Evolutionary conservation across 2,797 vertebrate genomes (phyloP).

Genomic region (Sternotherus odoratus): DNA sequence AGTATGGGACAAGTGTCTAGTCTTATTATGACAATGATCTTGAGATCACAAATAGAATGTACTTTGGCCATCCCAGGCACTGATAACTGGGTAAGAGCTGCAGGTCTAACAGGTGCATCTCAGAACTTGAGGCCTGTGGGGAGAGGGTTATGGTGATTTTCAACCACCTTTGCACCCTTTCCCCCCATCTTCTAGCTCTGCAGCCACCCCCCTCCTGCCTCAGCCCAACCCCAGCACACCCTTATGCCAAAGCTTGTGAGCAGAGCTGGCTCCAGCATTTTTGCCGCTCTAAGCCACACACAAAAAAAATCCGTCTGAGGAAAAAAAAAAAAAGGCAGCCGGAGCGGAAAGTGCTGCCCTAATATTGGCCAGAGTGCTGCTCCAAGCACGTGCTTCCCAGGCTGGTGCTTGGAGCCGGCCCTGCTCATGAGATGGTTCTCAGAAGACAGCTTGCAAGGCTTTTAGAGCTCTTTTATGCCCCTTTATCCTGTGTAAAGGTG

Average conservation of each 20-base stretch:
- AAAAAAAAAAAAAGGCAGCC: no score
- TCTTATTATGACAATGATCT: no score
- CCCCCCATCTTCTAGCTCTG: background rate
- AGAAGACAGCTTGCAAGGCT: background rate
- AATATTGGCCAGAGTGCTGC: no score
- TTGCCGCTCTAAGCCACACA: no score
- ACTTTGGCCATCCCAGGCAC: background rate
- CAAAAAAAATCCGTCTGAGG: no score
- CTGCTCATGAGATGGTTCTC: background rate
- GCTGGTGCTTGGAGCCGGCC: no score
- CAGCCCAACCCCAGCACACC: background rate
- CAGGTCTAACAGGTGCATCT: background rate
- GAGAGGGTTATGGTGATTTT: background rate
- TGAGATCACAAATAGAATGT: no score
- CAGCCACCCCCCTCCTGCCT: no score
- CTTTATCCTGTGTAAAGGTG: background rate
- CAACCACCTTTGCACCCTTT: background rate
- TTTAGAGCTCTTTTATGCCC: background rate
- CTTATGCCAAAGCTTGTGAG: background rate
- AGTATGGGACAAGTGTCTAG: background rate
- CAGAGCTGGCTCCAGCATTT: no score
- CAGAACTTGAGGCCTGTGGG: background rate
- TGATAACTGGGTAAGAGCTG: background rate
- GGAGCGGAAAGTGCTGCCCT: no score
- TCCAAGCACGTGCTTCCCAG: no score